phyloP scores from a whole-genome alignment of 1,140 invertebrate species.

The Aethina tumida region DNA sequence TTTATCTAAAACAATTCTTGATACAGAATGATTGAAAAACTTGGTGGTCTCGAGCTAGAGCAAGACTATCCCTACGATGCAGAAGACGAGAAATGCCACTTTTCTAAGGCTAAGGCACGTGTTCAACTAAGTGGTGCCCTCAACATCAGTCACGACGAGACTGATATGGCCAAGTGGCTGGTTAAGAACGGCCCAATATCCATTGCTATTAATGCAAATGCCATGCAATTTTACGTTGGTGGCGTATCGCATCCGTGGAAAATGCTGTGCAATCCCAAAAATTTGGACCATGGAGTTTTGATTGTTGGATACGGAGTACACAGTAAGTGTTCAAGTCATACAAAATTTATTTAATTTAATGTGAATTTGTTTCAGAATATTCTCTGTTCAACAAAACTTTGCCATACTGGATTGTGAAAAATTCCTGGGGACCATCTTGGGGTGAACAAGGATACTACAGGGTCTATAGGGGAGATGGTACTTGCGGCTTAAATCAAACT shows the following conservation, averaged over 20 bases:
- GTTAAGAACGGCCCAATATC: constrained; percentile 89
- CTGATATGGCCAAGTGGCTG: constrained; percentile 87
- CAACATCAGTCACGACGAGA: constrained; percentile 85
- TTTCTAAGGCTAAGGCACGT: constrained; percentile 53
- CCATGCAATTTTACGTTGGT: constrained; percentile 96
- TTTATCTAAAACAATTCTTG: constrained; percentile 6
- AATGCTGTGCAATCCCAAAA: constrained; percentile 70
- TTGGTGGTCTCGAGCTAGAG: constrained; percentile 89
- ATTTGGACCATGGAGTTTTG: constrained; percentile 84
- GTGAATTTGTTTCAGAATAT: constrained; percentile 51
- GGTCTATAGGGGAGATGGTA: constrained; percentile 88
- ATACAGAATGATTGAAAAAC: constrained; percentile 63
- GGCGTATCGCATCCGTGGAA: constrained; percentile 94
- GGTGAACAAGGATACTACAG: constrained; percentile 91
- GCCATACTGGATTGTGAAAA: constrained; percentile 91
- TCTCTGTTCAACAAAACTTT: constrained; percentile 69
- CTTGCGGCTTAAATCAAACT: constrained; percentile 89
- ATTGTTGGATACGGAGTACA: constrained; percentile 86
- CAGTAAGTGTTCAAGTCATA: constrained; percentile 41
- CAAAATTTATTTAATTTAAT: not conserved
- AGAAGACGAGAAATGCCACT: constrained; percentile 68
- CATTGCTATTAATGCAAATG: constrained; percentile 95
- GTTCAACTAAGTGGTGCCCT: constrained; percentile 75
- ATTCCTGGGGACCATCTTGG: constrained; percentile 84
- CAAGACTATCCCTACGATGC: constrained; percentile 88